Conservation (phyloP, 2,113 vertebrate species). For the Blennius ocellaris region DNA sequence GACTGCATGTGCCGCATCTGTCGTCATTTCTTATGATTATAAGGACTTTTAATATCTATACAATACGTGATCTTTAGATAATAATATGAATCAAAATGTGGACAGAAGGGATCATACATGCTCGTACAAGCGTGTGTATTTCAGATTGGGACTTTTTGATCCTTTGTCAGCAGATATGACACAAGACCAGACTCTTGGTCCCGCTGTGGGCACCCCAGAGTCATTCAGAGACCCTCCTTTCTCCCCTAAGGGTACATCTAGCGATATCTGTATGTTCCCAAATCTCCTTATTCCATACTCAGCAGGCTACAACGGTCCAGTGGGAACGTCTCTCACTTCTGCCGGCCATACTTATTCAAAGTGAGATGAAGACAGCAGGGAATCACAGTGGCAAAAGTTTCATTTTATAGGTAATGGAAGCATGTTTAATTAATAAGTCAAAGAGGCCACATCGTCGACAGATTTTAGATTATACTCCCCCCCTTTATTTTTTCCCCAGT, state of each 20-base stretch:
- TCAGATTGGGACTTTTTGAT: constrained; percentile 6
- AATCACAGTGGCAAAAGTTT: constrained; percentile 34
- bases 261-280: constrained; percentile 33
- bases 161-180: not conserved
- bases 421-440: not conserved
- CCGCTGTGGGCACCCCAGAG: not conserved
- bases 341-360: constrained; percentile 44
- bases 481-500: no score
- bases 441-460: not conserved
- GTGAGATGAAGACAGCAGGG: constrained; percentile 40
- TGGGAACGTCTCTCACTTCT: constrained; percentile 75
- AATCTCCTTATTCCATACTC: constrained; percentile 33
- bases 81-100: not conserved
- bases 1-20: no score
- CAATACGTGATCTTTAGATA: not conserved
- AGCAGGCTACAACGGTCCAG: constrained; percentile 49
- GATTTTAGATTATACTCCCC: no score
- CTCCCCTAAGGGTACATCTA: constrained; percentile 1
- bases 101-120: not conserved
- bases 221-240: not conserved
- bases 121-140: constrained; percentile 13
- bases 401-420: constrained; percentile 20
- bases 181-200: constrained; percentile 6
- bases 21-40: no score
- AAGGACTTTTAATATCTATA: no score